phyloP scores from a whole-genome alignment of 2,888 invertebrate species.

The Schizotus pectinicornis region DNA sequence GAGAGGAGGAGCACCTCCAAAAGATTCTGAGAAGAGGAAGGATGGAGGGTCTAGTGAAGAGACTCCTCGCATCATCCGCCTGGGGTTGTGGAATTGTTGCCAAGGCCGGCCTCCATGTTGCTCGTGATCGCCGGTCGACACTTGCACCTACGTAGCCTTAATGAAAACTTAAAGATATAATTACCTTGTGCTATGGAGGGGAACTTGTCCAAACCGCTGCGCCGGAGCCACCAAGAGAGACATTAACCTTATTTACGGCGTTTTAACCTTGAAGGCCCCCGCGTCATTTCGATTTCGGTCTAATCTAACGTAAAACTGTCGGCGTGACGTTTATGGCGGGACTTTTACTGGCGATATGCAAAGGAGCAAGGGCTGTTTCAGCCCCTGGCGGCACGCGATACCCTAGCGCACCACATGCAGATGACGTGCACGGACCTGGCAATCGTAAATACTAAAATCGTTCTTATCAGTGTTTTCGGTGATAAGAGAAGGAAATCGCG shows the following conservation, averaged over 20 bases:
- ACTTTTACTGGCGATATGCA: conserved; percentile 9
- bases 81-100: too few relatives aligned
- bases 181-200: conserved; percentile 6
- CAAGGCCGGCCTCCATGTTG: too few relatives aligned
- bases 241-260: conserved; percentile 11
- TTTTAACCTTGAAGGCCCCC: conserved; percentile 5
- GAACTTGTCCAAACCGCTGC: too few relatives aligned
- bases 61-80: too few relatives aligned
- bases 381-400: background rate
- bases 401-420: conserved; percentile 5
- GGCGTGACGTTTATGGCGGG: conserved; percentile 4
- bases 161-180: background rate
- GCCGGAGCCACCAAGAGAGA: conserved; percentile 11
- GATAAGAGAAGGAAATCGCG: conserved; percentile 31
- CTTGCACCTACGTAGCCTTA: too few relatives aligned
- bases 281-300: conserved; percentile 7
- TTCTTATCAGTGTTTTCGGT: conserved; percentile 22
- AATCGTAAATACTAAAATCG: background rate
- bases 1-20: too few relatives aligned
- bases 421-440: too few relatives aligned
- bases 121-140: too few relatives aligned
- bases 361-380: conserved; percentile 2
- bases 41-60: too few relatives aligned
- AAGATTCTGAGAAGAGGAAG: too few relatives aligned
- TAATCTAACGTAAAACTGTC: conserved; percentile 1